Base-by-base conservation (phyloP, 2,888 invertebrate species). In the Callosobruchus maculatus region DNA sequence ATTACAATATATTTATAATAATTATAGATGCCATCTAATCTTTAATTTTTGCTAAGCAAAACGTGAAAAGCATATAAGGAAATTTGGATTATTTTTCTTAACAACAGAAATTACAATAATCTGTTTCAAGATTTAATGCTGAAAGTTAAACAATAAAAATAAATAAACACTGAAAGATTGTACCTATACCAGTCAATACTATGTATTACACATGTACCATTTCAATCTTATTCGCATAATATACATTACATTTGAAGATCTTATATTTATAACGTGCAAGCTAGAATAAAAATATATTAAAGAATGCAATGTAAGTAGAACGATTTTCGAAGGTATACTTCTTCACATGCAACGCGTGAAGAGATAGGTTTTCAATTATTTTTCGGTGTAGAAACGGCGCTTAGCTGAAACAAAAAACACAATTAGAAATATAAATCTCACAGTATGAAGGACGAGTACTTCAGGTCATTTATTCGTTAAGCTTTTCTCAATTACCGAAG, bases 1-100 rank as follows among this genome's bases (percentile, higher is more conserved):
- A 82, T 82, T 81, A 82, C 82, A 75, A 78, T 78, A 81, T 79
- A 81, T 76, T 80, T 82, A 78, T 80, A 81, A 81, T 81, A 81
- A 84, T 21, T n/a, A 21, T 21, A 68, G 81, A 82, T 77, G 79
- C 82, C 82, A 81, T 81, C 82, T 81, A 78, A 82, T 79, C 82
- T 83, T 82, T 81, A 78, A 82, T 79, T 82, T 83, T 81, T 81
- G 84, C 83, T 79, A 84, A 84, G 84, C 84, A 80, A 84, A 84
- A 83, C 83, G 73, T 76, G 49, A 77, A 20, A 21, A 21, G 68
- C 21, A 68, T 68, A 68, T 68, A 21, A 20, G 21, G 22, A 68
- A 68, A 77, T 68, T 68, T 21, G 13, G 21, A 68, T 21, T 21
- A n/a, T 68, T 68, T 7, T 68, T 68, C 21, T 49, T 49, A 49